These are phyloP conservation scores for Drosophila bifasciata DNA, from an alignment of 1,140 invertebrate genomes.

Conservation along the genomic window DNA sequence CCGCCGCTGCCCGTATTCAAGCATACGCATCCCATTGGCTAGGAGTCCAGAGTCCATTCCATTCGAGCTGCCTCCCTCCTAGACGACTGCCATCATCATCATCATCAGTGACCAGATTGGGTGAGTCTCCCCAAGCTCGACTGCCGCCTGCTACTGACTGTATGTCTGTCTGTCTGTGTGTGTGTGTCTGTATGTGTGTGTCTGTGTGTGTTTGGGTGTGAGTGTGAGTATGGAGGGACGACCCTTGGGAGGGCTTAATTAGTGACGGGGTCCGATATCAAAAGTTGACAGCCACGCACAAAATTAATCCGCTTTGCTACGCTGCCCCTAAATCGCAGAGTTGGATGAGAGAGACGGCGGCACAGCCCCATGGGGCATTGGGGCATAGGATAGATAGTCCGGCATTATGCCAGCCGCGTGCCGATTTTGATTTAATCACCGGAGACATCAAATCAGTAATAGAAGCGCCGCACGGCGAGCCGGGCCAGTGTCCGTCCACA, in stretches of 20 bases:
- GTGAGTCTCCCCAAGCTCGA: conserved; percentile 39
- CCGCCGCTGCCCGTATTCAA: conserved; percentile 79
- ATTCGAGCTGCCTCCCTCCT: not conserved
- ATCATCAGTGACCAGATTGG: conserved; percentile 24
- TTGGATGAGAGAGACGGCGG: conserved; percentile 8
- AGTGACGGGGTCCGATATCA: conserved; percentile 18
- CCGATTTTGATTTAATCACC: conserved; percentile 78
- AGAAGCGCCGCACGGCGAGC: conserved; percentile 34
- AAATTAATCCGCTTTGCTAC: conserved; percentile 76
- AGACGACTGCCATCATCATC: not conserved
- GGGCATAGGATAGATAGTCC: conserved; percentile 1
- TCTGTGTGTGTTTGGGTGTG: conserved; percentile 1
- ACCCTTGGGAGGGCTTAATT: conserved; percentile 26
- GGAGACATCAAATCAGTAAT: conserved; percentile 69
- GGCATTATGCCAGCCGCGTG: conserved; percentile 8
- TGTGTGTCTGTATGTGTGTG: not conserved
- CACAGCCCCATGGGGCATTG: too few species aligned
- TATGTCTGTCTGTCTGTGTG: not conserved
- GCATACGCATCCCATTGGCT: conserved; percentile 81
- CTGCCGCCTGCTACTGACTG: too few species aligned
- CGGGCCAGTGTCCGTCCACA: not conserved
- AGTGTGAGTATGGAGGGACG: not conserved
- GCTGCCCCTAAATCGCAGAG: conserved; percentile 62
- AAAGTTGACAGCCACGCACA: conserved; percentile 74
- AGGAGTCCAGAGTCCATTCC: conserved; percentile 11